Percentiles rank a stretch among this genome's conserved stretches.
Evolutionary conservation across 2,888 invertebrate genomes (phyloP).

Genomic region (Syrphus vitripennis): DNA sequence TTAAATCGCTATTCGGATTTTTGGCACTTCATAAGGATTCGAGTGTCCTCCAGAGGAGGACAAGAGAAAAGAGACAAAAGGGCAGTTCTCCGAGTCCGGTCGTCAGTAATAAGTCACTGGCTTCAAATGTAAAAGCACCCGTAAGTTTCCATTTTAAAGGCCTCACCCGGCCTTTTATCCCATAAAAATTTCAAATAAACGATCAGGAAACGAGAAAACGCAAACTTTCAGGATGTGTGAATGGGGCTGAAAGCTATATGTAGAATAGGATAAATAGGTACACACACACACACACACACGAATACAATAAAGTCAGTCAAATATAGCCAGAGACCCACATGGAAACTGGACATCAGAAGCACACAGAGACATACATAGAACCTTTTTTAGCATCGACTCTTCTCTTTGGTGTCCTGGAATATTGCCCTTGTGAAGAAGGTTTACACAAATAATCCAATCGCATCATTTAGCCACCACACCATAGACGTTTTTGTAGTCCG

Average conservation of each 20-base stretch:
- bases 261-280: conserved; percentile 41
- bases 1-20: conserved; percentile 67
- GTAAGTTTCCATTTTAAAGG: conserved; percentile 59
- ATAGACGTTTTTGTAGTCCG: conserved; percentile 25
- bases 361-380: conserved; percentile 10
- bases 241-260: conserved; percentile 44
- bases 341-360: not conserved
- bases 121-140: conserved; percentile 56
- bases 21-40: conserved; percentile 70
- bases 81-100: conserved; percentile 25
- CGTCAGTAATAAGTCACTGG: conserved; percentile 64
- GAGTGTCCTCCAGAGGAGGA: conserved; percentile 49
- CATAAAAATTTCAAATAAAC: conserved; percentile 61
- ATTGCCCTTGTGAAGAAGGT: conserved; percentile 52
- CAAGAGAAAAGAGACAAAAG: not conserved
- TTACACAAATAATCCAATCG: conserved; percentile 66
- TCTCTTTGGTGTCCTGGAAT: conserved; percentile 41
- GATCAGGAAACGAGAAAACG: conserved; percentile 62
- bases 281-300: not conserved
- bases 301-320: conserved; percentile 2
- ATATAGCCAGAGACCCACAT: conserved; percentile 9
- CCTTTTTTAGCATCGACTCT: conserved; percentile 40
- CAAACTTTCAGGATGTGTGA: conserved; percentile 66
- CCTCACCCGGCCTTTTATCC: conserved; percentile 44
- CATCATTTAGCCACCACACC: conserved; percentile 55